phyloP scores from a whole-genome alignment of 2,113 vertebrate species.

The Spizaetus ornatus region DNA sequence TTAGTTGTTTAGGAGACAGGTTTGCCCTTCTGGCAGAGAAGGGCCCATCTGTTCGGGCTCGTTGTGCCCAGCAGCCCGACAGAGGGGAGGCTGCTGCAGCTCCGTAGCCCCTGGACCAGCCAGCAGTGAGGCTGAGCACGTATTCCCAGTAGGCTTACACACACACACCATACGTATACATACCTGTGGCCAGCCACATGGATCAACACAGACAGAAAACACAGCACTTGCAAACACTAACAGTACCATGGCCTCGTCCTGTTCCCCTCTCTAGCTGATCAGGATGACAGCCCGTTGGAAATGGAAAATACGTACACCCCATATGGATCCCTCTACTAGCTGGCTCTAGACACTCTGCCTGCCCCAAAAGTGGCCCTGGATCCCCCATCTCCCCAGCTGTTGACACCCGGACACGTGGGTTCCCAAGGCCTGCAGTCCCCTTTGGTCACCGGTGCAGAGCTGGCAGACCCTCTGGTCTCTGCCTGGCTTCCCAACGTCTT shows the following conservation, averaged over 20 bases:
- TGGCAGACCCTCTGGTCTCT: background rate
- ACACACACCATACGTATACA: accelerated
- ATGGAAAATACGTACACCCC: background rate
- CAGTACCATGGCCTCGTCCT: background rate
- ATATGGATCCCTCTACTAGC: background rate
- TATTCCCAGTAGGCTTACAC: background rate
- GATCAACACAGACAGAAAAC: background rate
- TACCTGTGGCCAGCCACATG: background rate
- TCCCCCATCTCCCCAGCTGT: background rate
- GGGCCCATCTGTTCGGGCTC: background rate
- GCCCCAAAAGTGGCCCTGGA: background rate
- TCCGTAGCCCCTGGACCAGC: accelerated
- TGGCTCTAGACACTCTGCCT: background rate
- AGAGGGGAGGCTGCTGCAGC: background rate
- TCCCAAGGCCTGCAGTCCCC: background rate
- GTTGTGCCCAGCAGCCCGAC: background rate
- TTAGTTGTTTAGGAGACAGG: background rate
- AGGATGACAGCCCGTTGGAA: background rate
- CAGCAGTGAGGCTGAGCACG: accelerated
- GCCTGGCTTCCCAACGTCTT: background rate
- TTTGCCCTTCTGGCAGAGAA: background rate
- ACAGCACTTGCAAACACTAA: background rate
- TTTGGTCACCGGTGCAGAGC: background rate
- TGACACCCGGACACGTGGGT: accelerated
- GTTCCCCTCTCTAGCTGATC: background rate